These are phyloP conservation scores for Adelosebastes latens DNA, from an alignment of 2,797 vertebrate species.

Conservation along the genomic window DNA sequence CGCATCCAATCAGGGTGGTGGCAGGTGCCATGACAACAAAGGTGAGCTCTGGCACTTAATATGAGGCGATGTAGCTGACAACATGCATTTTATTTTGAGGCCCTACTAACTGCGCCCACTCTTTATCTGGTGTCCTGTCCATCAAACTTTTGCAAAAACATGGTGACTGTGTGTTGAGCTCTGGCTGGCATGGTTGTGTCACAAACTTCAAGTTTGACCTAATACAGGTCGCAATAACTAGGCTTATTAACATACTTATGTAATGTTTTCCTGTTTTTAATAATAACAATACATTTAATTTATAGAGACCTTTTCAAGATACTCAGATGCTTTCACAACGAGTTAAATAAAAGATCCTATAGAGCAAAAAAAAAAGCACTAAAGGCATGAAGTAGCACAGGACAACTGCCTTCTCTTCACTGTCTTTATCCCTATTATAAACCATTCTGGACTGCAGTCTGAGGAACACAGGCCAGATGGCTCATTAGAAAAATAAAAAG, in stretches of 20 bases:
- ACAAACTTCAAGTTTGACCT: conserved; percentile 23
- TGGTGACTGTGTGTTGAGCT: background rate
- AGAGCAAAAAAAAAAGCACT: background rate
- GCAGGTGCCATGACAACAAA: background rate
- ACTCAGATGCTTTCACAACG: background rate
- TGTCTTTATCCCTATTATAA: conserved; percentile 64
- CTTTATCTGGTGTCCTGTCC: background rate
- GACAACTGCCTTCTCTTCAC: conserved; percentile 49
- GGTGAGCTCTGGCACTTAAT: background rate
- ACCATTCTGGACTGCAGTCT: conserved; percentile 60
- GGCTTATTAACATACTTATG: background rate
- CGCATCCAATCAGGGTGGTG: background rate
- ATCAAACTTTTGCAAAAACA: background rate
- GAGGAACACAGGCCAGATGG: conserved; percentile 66
- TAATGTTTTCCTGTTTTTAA: conserved; percentile 52
- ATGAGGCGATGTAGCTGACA: background rate
- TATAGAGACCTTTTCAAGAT: background rate
- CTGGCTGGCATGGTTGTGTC: conserved; percentile 22
- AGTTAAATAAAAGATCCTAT: background rate
- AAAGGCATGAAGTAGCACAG: background rate
- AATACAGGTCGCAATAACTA: conserved; percentile 36
- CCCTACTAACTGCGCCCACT: background rate
- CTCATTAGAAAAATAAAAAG: conserved; percentile 75
- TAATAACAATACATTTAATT: background rate
- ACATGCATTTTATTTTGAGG: background rate